phyloP scores from a whole-genome alignment of 2,888 invertebrate genomes.

The Troides aeacus region DNA sequence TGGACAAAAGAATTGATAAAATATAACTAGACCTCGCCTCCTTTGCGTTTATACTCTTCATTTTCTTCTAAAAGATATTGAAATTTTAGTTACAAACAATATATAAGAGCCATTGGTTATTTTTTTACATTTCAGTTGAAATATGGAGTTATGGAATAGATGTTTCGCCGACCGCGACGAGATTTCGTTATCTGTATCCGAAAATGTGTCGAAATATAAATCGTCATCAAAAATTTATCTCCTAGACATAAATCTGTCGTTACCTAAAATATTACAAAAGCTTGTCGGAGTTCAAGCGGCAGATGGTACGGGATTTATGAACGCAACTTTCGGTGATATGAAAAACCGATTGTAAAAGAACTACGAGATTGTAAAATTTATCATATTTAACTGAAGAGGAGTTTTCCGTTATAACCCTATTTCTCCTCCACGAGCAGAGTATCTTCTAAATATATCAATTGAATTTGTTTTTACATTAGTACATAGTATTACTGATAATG shows the following conservation, averaged over 20 bases:
- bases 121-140: not conserved
- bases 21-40: not conserved
- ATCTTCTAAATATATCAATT: too few species aligned
- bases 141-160: not conserved
- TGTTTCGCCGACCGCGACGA: not conserved
- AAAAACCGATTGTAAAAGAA: slow-evolving; percentile 1
- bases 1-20: not conserved
- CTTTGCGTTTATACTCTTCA: not conserved
- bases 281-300: not conserved
- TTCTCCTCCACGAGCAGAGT: too few species aligned
- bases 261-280: slow-evolving; percentile 9
- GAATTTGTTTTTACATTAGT: too few species aligned
- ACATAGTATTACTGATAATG: too few species aligned
- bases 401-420: too few species aligned
- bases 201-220: slow-evolving; percentile 2
- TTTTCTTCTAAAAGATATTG: not conserved
- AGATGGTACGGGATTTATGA: slow-evolving; percentile 5
- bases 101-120: not conserved
- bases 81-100: not conserved
- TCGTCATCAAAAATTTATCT: slow-evolving; percentile 10
- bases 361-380: not conserved
- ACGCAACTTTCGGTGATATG: slow-evolving; percentile 42
- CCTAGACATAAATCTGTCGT: slow-evolving; percentile 5
- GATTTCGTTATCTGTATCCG: not conserved
- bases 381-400: not conserved